A percentile compares a stretch with the other conserved stretches of the same genome.
phyloP scores from a whole-genome alignment of 2,113 vertebrate genomes.

The Rhinoptilus africanus region DNA sequence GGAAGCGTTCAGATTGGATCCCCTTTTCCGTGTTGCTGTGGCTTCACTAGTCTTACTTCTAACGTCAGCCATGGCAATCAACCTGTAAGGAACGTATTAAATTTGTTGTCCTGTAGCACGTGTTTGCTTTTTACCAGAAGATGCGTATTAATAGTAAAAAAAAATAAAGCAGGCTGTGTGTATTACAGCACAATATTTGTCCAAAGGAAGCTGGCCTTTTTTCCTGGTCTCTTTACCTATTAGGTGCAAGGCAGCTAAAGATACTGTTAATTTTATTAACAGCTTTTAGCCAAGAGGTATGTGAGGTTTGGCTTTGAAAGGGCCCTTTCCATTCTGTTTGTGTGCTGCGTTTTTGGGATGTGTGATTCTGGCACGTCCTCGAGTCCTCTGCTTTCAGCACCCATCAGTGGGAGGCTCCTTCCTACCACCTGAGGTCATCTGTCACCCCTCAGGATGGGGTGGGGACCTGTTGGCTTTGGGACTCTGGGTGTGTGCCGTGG shows the following conservation, averaged over 20 bases:
- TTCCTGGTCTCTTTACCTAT: not conserved
- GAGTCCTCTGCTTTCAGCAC: fast-evolving
- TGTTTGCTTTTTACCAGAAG: not conserved
- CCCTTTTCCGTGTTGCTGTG: not conserved
- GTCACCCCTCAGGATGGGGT: not conserved
- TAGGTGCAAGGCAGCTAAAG: not conserved
- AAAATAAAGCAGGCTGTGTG: not conserved
- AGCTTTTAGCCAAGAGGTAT: fast-evolving
- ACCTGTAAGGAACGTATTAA: not conserved
- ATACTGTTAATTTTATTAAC: not conserved
- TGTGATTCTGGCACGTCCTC: not conserved
- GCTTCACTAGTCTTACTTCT: not conserved
- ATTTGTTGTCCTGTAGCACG: not conserved
- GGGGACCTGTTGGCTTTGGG: not conserved
- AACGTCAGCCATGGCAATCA: not conserved
- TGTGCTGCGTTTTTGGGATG: fast-evolving
- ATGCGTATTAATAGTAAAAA: not conserved
- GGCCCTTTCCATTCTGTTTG: not conserved
- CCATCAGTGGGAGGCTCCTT: not conserved
- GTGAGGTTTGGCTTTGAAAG: not conserved
- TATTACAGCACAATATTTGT: not conserved
- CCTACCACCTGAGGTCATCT: fast-evolving
- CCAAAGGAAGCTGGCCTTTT: not conserved
- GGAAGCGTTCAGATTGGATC: not conserved
- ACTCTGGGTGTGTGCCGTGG: fast-evolving